Percentiles rank a stretch among this genome's conserved stretches.
Conservation (phyloP, 2,113 vertebrate genomes). For the Ameiurus melas region DNA sequence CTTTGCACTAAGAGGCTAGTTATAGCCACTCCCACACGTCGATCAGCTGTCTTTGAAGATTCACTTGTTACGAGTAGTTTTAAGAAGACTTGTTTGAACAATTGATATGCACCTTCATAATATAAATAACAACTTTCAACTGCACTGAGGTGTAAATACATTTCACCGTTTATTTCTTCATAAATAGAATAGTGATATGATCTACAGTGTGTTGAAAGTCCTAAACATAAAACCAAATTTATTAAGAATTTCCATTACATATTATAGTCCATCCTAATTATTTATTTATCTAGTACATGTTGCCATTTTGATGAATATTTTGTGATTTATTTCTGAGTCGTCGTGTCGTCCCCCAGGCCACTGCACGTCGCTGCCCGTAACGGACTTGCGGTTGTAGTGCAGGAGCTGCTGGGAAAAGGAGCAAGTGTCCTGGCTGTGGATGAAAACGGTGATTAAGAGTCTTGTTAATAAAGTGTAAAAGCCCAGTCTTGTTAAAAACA, state of each 20-base stretch:
- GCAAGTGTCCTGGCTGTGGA: conserved; percentile 98
- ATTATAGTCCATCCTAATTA: background rate
- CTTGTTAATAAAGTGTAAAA: background rate
- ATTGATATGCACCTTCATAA: too few relatives aligned
- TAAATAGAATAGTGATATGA: too few relatives aligned
- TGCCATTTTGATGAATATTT: background rate
- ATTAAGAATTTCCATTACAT: background rate
- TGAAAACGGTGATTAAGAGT: conserved; percentile 88
- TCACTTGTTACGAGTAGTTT: too few relatives aligned
- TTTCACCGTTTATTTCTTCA: background rate
- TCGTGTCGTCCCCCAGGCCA: conserved; percentile 82
- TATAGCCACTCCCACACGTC: too few relatives aligned
- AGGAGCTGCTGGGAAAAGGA: conserved; percentile 95
- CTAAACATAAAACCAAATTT: background rate
- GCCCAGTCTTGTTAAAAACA: background rate
- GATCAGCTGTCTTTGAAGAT: too few relatives aligned
- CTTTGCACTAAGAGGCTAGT: too few relatives aligned
- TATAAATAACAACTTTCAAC: background rate
- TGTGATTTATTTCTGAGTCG: background rate
- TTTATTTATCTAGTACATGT: background rate
- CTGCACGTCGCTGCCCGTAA: conserved; percentile 97
- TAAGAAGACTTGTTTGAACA: too few relatives aligned
- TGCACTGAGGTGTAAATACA: background rate
- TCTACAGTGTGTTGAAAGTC: background rate
- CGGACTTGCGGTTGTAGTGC: conserved; percentile 94